Evolutionary conservation across 2,888 invertebrate species (phyloP), one percentile per base, ranked within the genome.

Genomic region (Lepidocyrtoides sp.): DNA sequence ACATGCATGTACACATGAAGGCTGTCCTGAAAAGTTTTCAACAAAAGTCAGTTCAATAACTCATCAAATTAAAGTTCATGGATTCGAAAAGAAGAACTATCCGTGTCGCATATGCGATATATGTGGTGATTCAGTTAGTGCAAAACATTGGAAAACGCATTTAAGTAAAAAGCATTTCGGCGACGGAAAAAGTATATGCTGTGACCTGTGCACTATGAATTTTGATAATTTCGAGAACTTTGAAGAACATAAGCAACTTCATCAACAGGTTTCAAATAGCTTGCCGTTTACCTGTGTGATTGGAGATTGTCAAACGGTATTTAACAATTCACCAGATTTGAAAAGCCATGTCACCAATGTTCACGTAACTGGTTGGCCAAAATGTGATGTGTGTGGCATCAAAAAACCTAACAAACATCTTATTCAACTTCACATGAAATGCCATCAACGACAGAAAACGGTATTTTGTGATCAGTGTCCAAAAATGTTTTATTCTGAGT

Each of bases 361-460:
- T 8, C 82, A 82, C 26, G 36, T 82, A 23, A 29, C 60, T 1
- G 26, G 44, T 10, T 12, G 63, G 4, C n/a, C 63, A 2, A 63
- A 82, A 44, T 82, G 82, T 41, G 41, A 36, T 2, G 12, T 44
- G 26, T 82, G 82, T n/a, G 82, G 82, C 14, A 23, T 82, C 12
- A 41, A 41, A 23, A 82, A 82, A 63, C 60, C 63, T 0, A 82
- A 82, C 44, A 44, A 82, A 1, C 63, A 51, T 23, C 41, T 82
- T 5, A 12, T 82, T 1, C 60, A 63, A 8, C 2, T 20, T 2
- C 82, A 82, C 63, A 23, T 41, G n/a, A 60, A 14, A 10, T 14
- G 17, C 17, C 81, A 81, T 20, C 29, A 79, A 0, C 51, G 54
- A 26, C 1, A 26, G 20, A 60, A 60, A 32, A 4, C 41, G 17